Conservation (phyloP, 2,888 invertebrate genomes). For the Plagodis dolabraria region DNA sequence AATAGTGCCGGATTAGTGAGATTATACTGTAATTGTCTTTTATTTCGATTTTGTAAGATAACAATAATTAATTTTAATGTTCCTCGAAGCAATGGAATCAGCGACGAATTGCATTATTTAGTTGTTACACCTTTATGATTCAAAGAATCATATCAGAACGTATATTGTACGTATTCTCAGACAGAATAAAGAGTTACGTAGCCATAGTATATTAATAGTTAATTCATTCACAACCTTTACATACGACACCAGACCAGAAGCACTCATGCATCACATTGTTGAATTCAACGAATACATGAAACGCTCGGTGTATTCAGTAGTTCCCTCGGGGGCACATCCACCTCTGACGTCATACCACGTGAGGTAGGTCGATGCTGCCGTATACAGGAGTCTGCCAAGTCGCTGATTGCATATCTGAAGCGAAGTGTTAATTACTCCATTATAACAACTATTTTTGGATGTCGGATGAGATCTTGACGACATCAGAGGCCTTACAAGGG, state of each 20-base stretch:
- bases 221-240: conserved; percentile 3
- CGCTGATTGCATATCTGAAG: conserved; percentile 42
- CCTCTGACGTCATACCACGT: conserved; percentile 54
- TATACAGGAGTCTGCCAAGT: conserved; percentile 52
- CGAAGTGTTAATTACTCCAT: conserved; percentile 34
- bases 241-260: conserved; percentile 13
- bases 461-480: conserved; percentile 7
- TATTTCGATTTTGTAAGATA: no score
- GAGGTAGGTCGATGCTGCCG: conserved; percentile 60
- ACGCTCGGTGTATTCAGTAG: no score
- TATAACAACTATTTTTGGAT: conserved; percentile 29
- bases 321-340: conserved; percentile 44
- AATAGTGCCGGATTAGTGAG: no score
- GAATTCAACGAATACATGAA: background rate
- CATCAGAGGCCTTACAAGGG: conserved; percentile 12
- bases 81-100: no score
- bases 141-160: no score
- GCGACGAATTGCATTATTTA: no score
- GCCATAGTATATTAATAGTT: background rate
- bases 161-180: no score
- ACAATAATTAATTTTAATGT: no score
- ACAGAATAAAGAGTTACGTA: no score
- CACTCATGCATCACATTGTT: conserved; percentile 15
- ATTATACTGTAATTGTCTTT: no score
- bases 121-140: no score